These are phyloP conservation scores for Himalopsyche phryganea DNA, from an alignment of 1,140 invertebrate species.

Conservation along the genomic window DNA sequence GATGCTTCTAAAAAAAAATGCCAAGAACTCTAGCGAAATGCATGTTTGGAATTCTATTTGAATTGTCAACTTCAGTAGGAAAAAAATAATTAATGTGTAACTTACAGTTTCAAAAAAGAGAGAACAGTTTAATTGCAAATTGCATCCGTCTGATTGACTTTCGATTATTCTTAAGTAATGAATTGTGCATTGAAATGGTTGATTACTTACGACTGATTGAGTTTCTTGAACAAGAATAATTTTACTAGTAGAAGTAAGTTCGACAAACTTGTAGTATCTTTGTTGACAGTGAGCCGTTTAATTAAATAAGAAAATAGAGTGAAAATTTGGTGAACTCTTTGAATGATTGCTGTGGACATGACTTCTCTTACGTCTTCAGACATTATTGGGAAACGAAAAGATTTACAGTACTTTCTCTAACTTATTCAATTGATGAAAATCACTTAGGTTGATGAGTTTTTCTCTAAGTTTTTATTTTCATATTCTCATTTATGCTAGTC, in stretches of 20 bases:
- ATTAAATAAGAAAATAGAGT: too few species aligned
- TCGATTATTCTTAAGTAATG: conserved; percentile 30
- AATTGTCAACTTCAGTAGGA: not conserved
- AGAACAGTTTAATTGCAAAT: conserved; percentile 11
- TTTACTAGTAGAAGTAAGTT: too few species aligned
- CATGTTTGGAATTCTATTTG: not conserved
- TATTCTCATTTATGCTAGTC: too few species aligned
- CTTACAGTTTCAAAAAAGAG: not conserved
- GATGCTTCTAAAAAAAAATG: too few species aligned
- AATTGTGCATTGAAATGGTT: conserved; percentile 15
- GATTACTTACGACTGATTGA: conserved; percentile 2
- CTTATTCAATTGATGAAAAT: conserved; percentile 12
- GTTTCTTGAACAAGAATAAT: too few species aligned
- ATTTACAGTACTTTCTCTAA: conserved; percentile 11
- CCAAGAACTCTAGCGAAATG: too few species aligned
- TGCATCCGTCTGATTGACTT: conserved; percentile 23
- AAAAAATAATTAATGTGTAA: too few species aligned
- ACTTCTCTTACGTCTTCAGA: not conserved
- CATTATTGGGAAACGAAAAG: conserved; percentile 11
- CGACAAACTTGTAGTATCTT: too few species aligned
- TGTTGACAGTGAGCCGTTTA: too few species aligned
- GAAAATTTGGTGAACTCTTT: not conserved
- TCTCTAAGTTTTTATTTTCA: too few species aligned
- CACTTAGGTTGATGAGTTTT: not conserved
- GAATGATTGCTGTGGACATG: conserved; percentile 2